A percentile compares a stretch with the other conserved stretches of the same genome.
Evolutionary conservation across 2,113 vertebrate species (phyloP).

Genomic region (Talpa occidentalis): DNA sequence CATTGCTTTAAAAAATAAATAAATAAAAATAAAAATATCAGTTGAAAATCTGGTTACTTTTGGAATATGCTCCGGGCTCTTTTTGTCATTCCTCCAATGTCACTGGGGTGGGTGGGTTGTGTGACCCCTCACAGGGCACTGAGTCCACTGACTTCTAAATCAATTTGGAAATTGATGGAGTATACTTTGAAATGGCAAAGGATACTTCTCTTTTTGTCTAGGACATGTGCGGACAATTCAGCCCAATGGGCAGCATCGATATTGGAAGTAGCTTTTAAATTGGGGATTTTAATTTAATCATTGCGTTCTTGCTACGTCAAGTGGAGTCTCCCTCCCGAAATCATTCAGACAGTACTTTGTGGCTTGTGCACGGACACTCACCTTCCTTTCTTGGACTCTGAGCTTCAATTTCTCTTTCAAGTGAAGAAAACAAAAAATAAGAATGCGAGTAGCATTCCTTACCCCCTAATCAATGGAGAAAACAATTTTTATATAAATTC

Average conservation of each 20-base stretch:
- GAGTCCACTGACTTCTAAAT: conserved; percentile 37
- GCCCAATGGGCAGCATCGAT: conserved; percentile 17
- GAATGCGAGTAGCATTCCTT: conserved; percentile 41
- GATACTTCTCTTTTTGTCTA: neutral
- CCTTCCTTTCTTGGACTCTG: conserved; percentile 4
- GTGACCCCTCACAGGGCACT: neutral
- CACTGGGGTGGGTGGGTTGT: neutral
- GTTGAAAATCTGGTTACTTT: conserved; percentile 2
- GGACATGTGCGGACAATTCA: neutral
- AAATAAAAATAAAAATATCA: conserved; percentile 31
- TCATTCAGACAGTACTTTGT: neutral
- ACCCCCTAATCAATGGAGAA: conserved; percentile 30
- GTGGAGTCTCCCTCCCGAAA: conserved; percentile 21
- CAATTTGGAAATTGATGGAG: conserved; percentile 29
- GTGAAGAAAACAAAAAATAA: conserved; percentile 36
- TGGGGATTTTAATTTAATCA: neutral
- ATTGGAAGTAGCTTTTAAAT: conserved; percentile 5
- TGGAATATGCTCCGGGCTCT: neutral
- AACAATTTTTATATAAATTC: conserved; percentile 42
- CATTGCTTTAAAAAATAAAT: no score
- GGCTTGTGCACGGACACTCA: neutral
- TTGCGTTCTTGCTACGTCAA: conserved; percentile 32
- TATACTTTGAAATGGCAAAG: neutral
- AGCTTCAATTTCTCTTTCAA: conserved; percentile 41
- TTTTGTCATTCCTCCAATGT: conserved; percentile 24